These are phyloP conservation scores for Euglossa dilemma DNA, from an alignment of 1,140 invertebrate genomes.

Conservation along the genomic window DNA sequence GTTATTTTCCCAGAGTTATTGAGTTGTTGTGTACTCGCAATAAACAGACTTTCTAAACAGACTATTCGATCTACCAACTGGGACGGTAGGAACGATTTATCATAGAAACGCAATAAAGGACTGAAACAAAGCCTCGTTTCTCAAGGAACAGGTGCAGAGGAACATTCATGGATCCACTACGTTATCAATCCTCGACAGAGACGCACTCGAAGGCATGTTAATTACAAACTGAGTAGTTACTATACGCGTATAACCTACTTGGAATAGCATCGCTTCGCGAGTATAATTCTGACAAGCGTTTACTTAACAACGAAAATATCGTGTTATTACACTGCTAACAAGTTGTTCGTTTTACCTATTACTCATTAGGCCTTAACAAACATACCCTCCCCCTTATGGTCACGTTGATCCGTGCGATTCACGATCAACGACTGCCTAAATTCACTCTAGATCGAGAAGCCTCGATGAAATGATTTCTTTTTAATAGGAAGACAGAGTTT, in stretches of 20 bases:
- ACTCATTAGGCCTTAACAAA: conserved; percentile 77
- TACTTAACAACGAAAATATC: conserved; percentile 64
- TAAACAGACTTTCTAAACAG: background rate
- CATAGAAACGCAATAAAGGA: background rate
- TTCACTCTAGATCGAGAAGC: conserved; percentile 67
- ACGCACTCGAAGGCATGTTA: conserved; percentile 70
- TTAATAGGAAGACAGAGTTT: background rate
- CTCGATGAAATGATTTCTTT: conserved; percentile 51
- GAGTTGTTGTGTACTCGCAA: background rate
- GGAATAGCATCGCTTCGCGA: conserved; percentile 70
- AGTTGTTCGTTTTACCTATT: conserved; percentile 57
- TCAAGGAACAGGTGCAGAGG: background rate
- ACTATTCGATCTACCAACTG: background rate
- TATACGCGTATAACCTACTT: conserved; percentile 57
- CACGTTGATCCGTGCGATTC: conserved; percentile 68
- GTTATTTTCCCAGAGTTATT: no score
- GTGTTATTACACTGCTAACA: conserved; percentile 58
- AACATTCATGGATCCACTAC: background rate
- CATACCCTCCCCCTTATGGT: conserved; percentile 70
- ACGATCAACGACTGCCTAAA: conserved; percentile 37
- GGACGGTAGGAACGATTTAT: background rate
- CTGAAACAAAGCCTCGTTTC: background rate
- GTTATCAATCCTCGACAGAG: conserved; percentile 26
- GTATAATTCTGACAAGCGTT: conserved; percentile 74
- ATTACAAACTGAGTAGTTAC: conserved; percentile 61